phyloP scores from a whole-genome alignment of 2,113 vertebrate genomes.

The Tonatia bakeri region DNA sequence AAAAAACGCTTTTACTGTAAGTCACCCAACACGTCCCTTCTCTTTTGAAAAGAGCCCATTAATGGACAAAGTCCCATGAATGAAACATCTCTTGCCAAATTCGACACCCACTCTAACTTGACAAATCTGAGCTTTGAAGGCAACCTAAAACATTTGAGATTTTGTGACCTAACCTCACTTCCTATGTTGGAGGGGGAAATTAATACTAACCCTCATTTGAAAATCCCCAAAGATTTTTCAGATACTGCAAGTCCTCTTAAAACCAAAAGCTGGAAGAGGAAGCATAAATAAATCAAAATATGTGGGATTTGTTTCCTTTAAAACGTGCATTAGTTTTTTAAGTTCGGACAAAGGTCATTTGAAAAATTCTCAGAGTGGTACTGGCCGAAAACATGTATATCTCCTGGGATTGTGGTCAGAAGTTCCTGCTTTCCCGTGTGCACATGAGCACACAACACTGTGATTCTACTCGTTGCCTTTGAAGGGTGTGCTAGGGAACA shows the following conservation, averaged over 20 bases:
- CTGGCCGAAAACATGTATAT: neutral
- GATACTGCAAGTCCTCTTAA: conserved; percentile 1
- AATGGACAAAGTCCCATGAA: neutral
- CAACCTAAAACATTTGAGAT: conserved; percentile 25
- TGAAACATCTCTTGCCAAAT: conserved; percentile 37
- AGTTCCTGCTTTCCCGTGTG: neutral
- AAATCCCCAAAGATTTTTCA: conserved; percentile 58
- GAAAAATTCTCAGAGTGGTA: conserved; percentile 22
- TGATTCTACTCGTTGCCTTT: neutral
- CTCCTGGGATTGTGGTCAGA: neutral
- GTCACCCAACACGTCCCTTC: neutral
- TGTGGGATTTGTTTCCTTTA: conserved; percentile 50
- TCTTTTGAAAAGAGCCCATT: neutral
- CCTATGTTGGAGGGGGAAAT: conserved; percentile 38
- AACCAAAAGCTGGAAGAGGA: conserved; percentile 35
- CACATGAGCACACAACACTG: neutral
- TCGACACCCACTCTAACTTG: conserved; percentile 18
- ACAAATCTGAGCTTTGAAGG: conserved; percentile 47
- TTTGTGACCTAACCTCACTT: conserved; percentile 43
- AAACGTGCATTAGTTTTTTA: conserved; percentile 26
- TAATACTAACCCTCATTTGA: conserved; percentile 44
- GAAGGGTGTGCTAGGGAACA: neutral
- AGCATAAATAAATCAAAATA: conserved; percentile 51
- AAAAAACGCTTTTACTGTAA: neutral
- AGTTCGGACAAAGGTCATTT: conserved; percentile 24